Percentiles rank a stretch among this genome's conserved stretches.
These are phyloP conservation scores for Tursiops truncatus DNA, from an alignment of 2,113 vertebrate genomes.

Conservation along the genomic window DNA sequence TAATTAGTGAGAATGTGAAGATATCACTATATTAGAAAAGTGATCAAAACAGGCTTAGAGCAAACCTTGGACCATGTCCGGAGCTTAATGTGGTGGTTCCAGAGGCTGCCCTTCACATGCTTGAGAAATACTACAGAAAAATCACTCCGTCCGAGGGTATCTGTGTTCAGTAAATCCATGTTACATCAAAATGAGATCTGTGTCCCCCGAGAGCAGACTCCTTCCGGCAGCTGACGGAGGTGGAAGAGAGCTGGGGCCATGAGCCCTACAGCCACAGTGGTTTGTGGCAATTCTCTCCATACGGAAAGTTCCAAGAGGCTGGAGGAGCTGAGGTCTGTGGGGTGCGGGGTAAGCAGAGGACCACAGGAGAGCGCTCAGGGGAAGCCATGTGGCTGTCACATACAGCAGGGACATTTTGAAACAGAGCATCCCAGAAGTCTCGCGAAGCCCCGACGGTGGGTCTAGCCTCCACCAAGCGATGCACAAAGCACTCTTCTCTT, in stretches of 20 bases:
- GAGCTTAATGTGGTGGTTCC: conserved; percentile 15
- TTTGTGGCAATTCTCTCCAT: not conserved
- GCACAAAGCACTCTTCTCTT: not conserved
- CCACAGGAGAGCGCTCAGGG: not conserved
- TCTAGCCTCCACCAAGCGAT: not conserved
- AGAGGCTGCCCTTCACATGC: conserved; percentile 7
- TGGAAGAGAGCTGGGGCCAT: not conserved
- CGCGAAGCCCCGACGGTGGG: not conserved
- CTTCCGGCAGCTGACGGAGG: not conserved
- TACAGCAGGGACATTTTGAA: not conserved
- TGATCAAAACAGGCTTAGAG: conserved; percentile 73
- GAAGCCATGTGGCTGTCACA: not conserved
- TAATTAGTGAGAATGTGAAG: conserved; percentile 64
- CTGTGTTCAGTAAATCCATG: not conserved
- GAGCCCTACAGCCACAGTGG: not conserved
- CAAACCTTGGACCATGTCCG: not conserved
- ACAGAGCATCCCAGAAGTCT: not conserved
- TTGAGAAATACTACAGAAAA: conserved; percentile 2
- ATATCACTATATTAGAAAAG: conserved; percentile 60
- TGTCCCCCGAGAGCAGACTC: not conserved
- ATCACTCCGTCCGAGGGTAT: not conserved
- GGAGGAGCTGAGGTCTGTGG: not conserved
- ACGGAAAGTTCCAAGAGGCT: not conserved
- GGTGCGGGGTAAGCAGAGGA: not conserved
- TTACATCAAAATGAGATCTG: not conserved